Evolutionary conservation across 2,113 vertebrate species (phyloP).

Genomic region (Lipotes vexillifer): DNA sequence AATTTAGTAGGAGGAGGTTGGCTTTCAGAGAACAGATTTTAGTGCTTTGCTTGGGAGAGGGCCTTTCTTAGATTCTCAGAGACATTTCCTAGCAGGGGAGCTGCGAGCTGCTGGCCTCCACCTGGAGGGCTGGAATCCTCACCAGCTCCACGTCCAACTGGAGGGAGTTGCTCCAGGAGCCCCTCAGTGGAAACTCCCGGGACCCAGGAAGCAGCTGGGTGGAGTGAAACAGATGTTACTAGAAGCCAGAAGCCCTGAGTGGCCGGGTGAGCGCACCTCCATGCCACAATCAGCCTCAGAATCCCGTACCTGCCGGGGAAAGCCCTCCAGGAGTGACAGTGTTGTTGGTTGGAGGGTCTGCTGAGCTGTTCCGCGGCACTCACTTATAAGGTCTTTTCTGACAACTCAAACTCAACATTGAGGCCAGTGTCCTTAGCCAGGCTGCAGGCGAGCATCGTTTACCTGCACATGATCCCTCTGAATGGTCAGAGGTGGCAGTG

Average conservation of each 20-base stretch:
- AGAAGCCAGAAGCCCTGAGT: background rate
- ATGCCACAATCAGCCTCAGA: background rate
- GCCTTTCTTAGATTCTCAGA: background rate
- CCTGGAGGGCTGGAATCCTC: background rate
- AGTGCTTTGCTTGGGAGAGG: background rate
- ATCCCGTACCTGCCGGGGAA: background rate
- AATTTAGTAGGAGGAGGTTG: background rate
- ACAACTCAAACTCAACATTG: background rate
- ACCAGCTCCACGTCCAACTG: background rate
- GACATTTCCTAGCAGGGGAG: background rate
- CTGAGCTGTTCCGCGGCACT: background rate
- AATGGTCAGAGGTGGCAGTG: background rate
- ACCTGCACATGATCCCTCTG: accelerated
- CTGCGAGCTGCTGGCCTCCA: background rate
- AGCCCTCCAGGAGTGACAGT: background rate
- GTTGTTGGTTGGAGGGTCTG: background rate
- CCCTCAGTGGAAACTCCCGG: background rate
- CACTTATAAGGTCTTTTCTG: background rate
- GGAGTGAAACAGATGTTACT: background rate
- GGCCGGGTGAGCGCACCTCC: background rate
- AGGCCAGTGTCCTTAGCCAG: background rate
- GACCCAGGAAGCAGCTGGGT: background rate
- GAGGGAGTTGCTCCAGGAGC: background rate
- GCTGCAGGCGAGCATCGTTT: background rate
- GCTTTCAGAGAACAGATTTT: background rate